Percentiles rank a stretch among this genome's conserved stretches.
These are phyloP conservation scores for Zoanthus solanderi DNA, from an alignment of 92 coral and sea anemone genomes.

Conservation along the genomic window DNA sequence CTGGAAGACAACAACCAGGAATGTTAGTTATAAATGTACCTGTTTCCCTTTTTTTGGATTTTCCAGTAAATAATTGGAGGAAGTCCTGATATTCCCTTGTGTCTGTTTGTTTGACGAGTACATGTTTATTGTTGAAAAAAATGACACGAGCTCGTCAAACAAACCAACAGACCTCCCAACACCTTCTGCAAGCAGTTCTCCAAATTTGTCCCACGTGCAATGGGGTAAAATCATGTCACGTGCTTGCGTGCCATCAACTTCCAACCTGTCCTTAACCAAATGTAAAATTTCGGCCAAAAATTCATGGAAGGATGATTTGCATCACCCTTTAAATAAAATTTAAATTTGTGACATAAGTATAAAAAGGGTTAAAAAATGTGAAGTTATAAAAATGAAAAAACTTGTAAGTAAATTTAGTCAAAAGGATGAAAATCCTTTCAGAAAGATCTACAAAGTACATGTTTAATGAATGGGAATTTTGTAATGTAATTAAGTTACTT, in stretches of 20 bases:
- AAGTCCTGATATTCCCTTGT: slow-evolving; percentile 69
- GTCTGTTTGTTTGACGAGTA: slow-evolving; percentile 62
- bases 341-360: background rate
- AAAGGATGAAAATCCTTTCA: no score
- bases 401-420: no score
- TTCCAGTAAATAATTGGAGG: slow-evolving; percentile 66
- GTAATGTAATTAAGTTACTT: no score
- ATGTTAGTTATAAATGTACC: slow-evolving; percentile 16
- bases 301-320: slow-evolving; percentile 61
- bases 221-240: slow-evolving; percentile 54
- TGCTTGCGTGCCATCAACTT: background rate
- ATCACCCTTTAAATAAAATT: slow-evolving; percentile 54
- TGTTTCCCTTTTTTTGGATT: slow-evolving; percentile 65
- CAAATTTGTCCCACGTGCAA: slow-evolving; percentile 78
- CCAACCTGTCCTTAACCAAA: slow-evolving; percentile 4
- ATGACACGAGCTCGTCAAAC: slow-evolving; percentile 71
- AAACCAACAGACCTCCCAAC: slow-evolving; percentile 66
- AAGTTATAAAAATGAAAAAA: background rate
- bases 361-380: background rate
- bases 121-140: slow-evolving; percentile 72
- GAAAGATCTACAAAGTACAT: no score
- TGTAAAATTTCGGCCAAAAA: slow-evolving; percentile 53
- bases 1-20: no score
- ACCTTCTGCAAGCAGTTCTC: slow-evolving; percentile 65
- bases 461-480: no score